Evolutionary conservation across 2,888 invertebrate genomes (phyloP).

Genomic region (Chymomyza fuscimana): DNA sequence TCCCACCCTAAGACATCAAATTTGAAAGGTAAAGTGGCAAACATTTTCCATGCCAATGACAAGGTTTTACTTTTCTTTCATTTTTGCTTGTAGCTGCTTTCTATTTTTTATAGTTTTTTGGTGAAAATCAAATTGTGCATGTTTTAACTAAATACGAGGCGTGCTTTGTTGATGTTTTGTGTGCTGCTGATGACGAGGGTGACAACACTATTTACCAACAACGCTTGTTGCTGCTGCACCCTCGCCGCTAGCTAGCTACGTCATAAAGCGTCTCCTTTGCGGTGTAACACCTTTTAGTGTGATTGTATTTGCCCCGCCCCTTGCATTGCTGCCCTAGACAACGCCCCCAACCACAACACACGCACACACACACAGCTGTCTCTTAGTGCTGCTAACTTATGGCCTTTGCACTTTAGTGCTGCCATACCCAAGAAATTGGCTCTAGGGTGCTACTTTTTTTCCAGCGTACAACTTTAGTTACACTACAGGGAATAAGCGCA

Average conservation of each 20-base stretch:
- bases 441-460: conserved; percentile 35
- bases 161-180: not conserved
- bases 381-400: conserved; percentile 12
- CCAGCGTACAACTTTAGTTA: conserved; percentile 11
- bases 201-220: not conserved
- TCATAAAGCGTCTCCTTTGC: conserved; percentile 54
- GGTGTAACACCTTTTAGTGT: conserved; percentile 68
- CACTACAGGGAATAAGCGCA: conserved; percentile 26
- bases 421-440: conserved; percentile 24
- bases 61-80: not conserved
- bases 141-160: conserved; percentile 35
- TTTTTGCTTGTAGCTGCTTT: not conserved
- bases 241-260: not conserved
- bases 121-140: conserved; percentile 43
- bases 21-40: not conserved
- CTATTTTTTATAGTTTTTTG: conserved; percentile 42
- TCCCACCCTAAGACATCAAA: not conserved
- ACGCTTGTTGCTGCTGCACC: not conserved
- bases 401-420: conserved; percentile 35
- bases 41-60: not conserved
- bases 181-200: not conserved
- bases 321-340: not conserved
- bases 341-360: not conserved
- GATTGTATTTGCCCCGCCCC: conserved; percentile 48
- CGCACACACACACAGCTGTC: not conserved